Evolutionary conservation across 2,888 invertebrate genomes (phyloP).

Genomic region (Sminthurides aquaticus): DNA sequence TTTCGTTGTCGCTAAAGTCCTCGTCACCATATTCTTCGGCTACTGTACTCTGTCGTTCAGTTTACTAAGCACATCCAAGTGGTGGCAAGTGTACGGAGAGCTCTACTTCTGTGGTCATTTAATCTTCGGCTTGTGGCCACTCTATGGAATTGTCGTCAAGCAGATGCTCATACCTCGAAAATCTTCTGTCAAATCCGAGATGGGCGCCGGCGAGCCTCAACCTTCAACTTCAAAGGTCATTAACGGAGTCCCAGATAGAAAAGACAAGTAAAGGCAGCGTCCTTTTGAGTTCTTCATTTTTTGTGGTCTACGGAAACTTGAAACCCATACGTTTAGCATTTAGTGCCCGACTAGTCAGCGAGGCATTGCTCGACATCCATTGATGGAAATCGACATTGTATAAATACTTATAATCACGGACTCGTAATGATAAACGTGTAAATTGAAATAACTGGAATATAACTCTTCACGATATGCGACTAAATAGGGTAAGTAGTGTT

Average conservation of each 20-base stretch:
- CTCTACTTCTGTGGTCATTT: slow-evolving; percentile 64
- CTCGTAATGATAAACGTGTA: no score
- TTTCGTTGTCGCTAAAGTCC: slow-evolving; percentile 56
- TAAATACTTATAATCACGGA: no score
- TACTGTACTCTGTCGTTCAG: slow-evolving; percentile 71
- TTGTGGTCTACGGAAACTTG: no score
- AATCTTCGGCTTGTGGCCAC: slow-evolving; percentile 59
- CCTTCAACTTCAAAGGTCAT: slow-evolving; percentile 14
- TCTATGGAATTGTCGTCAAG: slow-evolving; percentile 49
- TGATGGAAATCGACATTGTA: no score
- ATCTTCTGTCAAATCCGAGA: not conserved
- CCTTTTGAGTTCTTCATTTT: no score
- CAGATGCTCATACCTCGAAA: slow-evolving; percentile 40
- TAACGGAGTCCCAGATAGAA: slow-evolving; percentile 10
- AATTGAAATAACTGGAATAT: no score
- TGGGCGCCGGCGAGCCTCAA: slow-evolving; percentile 7
- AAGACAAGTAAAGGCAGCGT: slow-evolving; percentile 9
- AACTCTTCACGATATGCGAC: no score
- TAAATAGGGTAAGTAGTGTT: no score
- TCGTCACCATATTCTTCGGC: slow-evolving; percentile 74
- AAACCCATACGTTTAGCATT: no score
- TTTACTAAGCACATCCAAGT: slow-evolving; percentile 61
- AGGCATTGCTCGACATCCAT: no score
- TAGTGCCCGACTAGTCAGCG: no score
- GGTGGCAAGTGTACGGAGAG: slow-evolving; percentile 58